Evolutionary conservation across 2,888 invertebrate genomes (phyloP).

Genomic region (Lasiommata megera): DNA sequence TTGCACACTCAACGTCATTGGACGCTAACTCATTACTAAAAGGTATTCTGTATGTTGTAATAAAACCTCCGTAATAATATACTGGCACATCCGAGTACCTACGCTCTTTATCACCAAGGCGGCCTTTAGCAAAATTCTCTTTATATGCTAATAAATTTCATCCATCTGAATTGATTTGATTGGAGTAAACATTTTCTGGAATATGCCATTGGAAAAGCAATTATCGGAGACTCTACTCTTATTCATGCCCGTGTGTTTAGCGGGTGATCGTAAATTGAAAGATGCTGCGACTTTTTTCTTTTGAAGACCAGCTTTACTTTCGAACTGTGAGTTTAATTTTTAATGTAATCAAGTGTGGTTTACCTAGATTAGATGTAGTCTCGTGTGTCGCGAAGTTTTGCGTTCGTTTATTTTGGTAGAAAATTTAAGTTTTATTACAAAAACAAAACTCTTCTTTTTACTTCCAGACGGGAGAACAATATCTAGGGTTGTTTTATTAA

Average conservation of each 20-base stretch:
- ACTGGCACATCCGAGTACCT: slow-evolving; percentile 1
- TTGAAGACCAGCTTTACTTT: too few relatives aligned
- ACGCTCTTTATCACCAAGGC: slow-evolving; percentile 19
- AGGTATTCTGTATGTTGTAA: neutral
- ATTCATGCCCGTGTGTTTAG: slow-evolving; percentile 2
- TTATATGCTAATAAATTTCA: slow-evolving; percentile 71
- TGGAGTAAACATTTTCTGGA: slow-evolving; percentile 48
- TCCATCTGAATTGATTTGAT: slow-evolving; percentile 57
- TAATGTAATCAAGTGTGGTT: too few relatives aligned
- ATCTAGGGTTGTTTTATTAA: too few relatives aligned
- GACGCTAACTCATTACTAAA: too few relatives aligned
- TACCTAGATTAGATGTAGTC: too few relatives aligned
- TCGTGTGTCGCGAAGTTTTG: too few relatives aligned
- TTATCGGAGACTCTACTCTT: slow-evolving; percentile 41
- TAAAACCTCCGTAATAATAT: neutral
- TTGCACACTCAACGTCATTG: too few relatives aligned
- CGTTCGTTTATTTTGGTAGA: too few relatives aligned
- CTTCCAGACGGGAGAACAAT: too few relatives aligned
- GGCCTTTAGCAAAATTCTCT: slow-evolving; percentile 42
- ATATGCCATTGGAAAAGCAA: slow-evolving; percentile 58
- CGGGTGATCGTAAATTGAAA: slow-evolving; percentile 5
- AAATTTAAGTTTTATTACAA: too few relatives aligned
- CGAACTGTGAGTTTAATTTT: too few relatives aligned
- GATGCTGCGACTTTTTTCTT: neutral
- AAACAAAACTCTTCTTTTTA: too few relatives aligned